Evolutionary conservation across 2,113 vertebrate species (phyloP), one percentile per base, ranked within the genome.

Genomic region (Machaerirhynchus nigripectus): DNA sequence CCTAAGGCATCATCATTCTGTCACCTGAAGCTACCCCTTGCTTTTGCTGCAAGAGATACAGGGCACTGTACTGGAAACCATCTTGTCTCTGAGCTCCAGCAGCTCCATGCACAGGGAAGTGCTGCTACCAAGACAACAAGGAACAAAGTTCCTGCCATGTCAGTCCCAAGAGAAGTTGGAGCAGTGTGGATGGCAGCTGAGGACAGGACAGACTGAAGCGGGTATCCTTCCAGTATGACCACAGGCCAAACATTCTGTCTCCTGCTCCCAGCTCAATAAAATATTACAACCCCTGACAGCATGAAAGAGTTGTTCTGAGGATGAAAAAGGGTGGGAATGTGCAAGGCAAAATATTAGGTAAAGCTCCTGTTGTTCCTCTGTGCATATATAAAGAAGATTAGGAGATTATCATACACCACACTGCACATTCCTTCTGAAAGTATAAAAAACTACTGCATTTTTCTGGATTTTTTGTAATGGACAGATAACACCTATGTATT

Each of bases 341-440:
- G 15, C 0, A 3, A 65, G 50, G 28, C 12, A 84, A 31, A 77
- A 49, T 81, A 53, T 61, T n/a, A 44, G 37, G 37, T 37, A 21
- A 77, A 91, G 60, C 20, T 59, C 53, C 42, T 67, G 21, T 0
- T 0, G 20, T 28, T 90, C 42, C 55, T 73, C 71, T n/a, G 22
- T 2, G 3, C 4, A 2, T 22, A 44, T 21, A 33, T 27, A 44
- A 64, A 60, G 19, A 77, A 64, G 8, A 40, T 31, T 47, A 64
- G 61, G 4, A 60, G 24, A 21, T 37, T 76, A 9, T 49, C 3
- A 0, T 47, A 37, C 18, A 77, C 5, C 15, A 22, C 15, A 27
- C 6, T 42, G 13, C 30, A 35, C 0, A 0, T 6, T 27, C 18
- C 13, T 85, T 81, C 37, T 42, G 21, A n/a, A 89, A 70, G 10